Conservation (phyloP, 2,113 vertebrate genomes). For the Salvelinus namaycush region DNA sequence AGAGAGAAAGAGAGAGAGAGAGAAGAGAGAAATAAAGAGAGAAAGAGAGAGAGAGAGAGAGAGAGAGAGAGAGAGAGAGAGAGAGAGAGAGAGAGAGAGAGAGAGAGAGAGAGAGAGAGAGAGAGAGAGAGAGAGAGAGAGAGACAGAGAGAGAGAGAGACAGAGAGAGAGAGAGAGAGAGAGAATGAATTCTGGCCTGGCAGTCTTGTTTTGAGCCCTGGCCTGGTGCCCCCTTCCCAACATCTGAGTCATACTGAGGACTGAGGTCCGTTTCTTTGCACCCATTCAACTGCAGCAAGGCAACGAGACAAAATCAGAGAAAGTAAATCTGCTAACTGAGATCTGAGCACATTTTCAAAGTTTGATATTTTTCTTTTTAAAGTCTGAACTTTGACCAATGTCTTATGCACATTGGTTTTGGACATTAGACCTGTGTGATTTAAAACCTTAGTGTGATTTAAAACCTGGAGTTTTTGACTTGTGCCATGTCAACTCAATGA, state of each 20-base stretch:
- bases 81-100: neutral
- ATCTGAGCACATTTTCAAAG: neutral
- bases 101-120: neutral
- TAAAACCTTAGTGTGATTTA: neutral
- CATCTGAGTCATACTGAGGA: neutral
- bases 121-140: no score
- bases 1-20: neutral
- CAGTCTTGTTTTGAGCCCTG: neutral
- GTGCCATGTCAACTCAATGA: constrained; percentile 5
- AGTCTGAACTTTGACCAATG: neutral
- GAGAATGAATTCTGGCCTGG: neutral
- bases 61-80: neutral
- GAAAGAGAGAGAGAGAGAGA: neutral
- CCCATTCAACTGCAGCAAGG: neutral
- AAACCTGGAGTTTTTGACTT: neutral
- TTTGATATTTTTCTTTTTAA: neutral
- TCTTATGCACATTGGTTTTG: neutral
- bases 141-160: neutral
- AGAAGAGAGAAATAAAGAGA: neutral
- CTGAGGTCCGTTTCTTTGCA: constrained; percentile 1
- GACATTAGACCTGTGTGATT: neutral
- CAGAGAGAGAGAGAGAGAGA: neutral
- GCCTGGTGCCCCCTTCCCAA: neutral
- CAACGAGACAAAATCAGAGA: neutral
- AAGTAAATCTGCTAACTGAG: neutral